A percentile compares a stretch with the other conserved stretches of the same genome.
Evolutionary conservation across 2,797 vertebrate species (phyloP).

Genomic region (Sebastes cheni): DNA sequence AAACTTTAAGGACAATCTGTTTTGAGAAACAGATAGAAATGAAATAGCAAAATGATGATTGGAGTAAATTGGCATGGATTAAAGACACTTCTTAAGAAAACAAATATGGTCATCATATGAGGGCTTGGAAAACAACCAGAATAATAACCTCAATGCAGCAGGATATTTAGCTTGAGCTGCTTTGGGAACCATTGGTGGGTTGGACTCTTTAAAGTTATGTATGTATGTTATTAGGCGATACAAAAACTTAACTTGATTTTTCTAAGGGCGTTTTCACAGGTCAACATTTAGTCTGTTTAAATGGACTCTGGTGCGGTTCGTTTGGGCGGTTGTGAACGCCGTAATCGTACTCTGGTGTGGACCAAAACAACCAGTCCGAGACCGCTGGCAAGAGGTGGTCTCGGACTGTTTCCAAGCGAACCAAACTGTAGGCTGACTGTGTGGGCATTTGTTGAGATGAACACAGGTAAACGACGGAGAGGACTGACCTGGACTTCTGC

Average conservation of each 20-base stretch:
- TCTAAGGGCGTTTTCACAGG: accelerated
- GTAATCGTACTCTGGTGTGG: no score
- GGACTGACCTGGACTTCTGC: no score
- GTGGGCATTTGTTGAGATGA: no score
- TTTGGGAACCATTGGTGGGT: not conserved
- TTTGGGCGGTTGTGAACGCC: no score
- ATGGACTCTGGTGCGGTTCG: no score
- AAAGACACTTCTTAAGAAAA: slow-evolving; percentile 25
- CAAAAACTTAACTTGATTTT: not conserved
- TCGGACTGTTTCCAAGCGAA: no score
- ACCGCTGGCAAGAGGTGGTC: no score
- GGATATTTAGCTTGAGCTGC: not conserved
- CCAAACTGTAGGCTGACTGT: no score
- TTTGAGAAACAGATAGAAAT: slow-evolving; percentile 28
- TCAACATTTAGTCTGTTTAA: no score
- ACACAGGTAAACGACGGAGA: no score
- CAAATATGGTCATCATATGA: slow-evolving; percentile 14
- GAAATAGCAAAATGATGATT: slow-evolving; percentile 23
- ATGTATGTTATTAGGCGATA: not conserved
- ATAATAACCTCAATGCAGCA: not conserved
- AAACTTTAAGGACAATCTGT: slow-evolving; percentile 53
- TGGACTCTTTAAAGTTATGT: not conserved
- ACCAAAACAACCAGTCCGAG: no score
- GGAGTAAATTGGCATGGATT: slow-evolving; percentile 24
- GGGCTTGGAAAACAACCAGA: not conserved